Evolutionary conservation across 1,140 invertebrate genomes (phyloP).

Genomic region (Bombus affinis): DNA sequence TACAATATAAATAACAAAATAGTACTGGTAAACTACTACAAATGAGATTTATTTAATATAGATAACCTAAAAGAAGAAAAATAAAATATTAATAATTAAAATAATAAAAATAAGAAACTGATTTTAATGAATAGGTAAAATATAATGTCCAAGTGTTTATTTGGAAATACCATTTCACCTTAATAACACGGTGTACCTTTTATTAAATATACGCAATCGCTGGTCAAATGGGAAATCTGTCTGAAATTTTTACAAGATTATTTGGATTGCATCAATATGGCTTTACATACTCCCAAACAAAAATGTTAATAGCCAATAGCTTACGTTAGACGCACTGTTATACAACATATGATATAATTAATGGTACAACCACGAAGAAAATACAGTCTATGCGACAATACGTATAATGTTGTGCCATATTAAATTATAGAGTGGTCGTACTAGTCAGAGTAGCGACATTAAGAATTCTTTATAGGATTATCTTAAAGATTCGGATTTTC

Average conservation of each 20-base stretch:
- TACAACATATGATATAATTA: too few species aligned
- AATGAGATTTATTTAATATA: background rate
- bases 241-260: background rate
- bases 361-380: too few species aligned
- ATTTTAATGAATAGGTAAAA: too few species aligned
- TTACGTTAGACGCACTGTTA: too few species aligned
- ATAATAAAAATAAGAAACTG: background rate
- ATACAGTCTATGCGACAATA: too few species aligned
- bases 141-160: background rate
- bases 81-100: background rate
- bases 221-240: background rate
- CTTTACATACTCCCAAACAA: too few species aligned
- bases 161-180: background rate
- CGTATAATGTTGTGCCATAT: too few species aligned
- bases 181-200: background rate
- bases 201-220: constrained; percentile 1
- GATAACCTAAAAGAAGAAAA: background rate
- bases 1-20: too few species aligned
- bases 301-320: too few species aligned
- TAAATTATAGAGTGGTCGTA: too few species aligned
- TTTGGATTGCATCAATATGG: background rate
- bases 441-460: too few species aligned
- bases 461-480: background rate
- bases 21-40: too few species aligned
- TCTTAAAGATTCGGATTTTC: background rate